phyloP scores from a whole-genome alignment of 2,888 invertebrate genomes.

The Calameuta filiformis region DNA sequence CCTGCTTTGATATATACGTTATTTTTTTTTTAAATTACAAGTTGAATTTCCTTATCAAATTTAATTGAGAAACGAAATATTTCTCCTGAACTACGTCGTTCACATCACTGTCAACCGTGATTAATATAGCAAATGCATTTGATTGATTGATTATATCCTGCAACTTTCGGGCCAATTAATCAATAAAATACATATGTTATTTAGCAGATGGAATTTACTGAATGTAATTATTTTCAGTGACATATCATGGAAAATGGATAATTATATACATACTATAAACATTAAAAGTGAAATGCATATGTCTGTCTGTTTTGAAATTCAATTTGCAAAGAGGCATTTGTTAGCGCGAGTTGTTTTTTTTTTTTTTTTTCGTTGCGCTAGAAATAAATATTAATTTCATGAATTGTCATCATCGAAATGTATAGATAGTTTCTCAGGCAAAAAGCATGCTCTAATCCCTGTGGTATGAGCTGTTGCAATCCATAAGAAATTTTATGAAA shows the following conservation, averaged over 20 bases:
- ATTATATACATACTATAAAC: neutral
- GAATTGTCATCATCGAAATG: neutral
- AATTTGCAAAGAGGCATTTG: neutral
- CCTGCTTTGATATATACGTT: neutral
- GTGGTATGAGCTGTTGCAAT: slow-evolving; percentile 51
- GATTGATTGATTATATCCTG: too few relatives aligned
- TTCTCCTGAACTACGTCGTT: neutral
- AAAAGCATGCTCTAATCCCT: slow-evolving; percentile 59
- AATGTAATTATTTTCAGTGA: neutral
- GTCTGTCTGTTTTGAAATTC: neutral
- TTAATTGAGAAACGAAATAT: neutral
- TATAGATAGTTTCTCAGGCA: neutral
- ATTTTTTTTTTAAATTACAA: neutral
- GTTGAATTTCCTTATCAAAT: neutral
- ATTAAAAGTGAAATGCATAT: neutral
- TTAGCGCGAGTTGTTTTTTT: neutral
- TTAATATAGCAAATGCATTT: too few relatives aligned
- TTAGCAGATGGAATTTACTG: too few relatives aligned
- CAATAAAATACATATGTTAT: too few relatives aligned
- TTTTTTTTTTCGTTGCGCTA: neutral
- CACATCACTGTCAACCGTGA: too few relatives aligned
- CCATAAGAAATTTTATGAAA: neutral
- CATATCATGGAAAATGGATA: too few relatives aligned
- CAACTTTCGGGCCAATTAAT: neutral
- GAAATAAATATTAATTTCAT: neutral